Percentiles rank a stretch among this genome's conserved stretches.
Conservation (phyloP, 2,888 invertebrate genomes). For the Platycnemis pennipes region DNA sequence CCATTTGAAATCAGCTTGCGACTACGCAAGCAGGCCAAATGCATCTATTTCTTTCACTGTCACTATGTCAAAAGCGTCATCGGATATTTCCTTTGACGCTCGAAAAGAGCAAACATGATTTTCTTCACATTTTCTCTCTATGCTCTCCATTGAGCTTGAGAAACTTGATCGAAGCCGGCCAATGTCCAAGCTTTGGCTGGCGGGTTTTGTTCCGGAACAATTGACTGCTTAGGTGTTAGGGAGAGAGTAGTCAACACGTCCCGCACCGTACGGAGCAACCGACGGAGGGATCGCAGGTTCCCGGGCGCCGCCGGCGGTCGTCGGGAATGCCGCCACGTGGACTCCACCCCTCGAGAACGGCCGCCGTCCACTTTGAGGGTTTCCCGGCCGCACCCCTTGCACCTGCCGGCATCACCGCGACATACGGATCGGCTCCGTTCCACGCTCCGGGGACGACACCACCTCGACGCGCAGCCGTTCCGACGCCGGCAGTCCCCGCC, state of each 20-base stretch:
- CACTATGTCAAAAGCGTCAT: background rate
- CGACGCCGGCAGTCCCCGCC: too few relatives aligned
- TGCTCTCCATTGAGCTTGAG: background rate
- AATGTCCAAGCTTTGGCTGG: background rate
- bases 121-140: background rate
- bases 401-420: background rate
- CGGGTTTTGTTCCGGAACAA: background rate
- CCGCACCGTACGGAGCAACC: background rate
- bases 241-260: background rate
- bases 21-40: conserved; percentile 46
- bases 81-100: background rate
- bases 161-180: background rate
- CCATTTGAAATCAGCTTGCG: background rate
- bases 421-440: background rate
- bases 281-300: background rate
- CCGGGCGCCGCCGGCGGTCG: background rate
- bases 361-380: background rate
- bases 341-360: background rate
- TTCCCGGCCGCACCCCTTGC: background rate
- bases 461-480: background rate
- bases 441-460: background rate
- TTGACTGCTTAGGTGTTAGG: background rate
- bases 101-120: conserved; percentile 61
- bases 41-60: background rate
- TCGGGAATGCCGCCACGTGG: background rate